Conservation (phyloP, 2,888 invertebrate species). For the Beris morrisii region DNA sequence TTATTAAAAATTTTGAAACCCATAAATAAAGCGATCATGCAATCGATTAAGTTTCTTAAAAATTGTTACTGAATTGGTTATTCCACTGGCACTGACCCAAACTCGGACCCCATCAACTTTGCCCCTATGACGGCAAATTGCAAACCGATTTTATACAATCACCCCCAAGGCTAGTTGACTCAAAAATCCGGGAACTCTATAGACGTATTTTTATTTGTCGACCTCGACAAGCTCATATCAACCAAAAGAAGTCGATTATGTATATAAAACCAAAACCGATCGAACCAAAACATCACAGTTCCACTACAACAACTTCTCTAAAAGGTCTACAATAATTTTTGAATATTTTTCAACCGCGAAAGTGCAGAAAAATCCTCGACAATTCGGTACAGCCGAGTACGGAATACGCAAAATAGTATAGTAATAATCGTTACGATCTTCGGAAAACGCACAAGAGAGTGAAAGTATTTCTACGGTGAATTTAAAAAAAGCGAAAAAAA, state of each 20-base stretch:
- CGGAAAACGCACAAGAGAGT: conserved; percentile 23
- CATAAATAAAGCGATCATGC: too few relatives aligned
- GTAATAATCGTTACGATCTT: conserved; percentile 6
- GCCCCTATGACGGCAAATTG: too few relatives aligned
- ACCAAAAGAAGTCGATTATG: conserved; percentile 11
- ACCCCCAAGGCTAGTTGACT: conserved; percentile 20
- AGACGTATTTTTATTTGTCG: background rate
- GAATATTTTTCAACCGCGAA: background rate
- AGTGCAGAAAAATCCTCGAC: background rate
- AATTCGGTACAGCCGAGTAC: background rate
- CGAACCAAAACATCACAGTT: conserved; percentile 14
- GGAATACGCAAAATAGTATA: conserved; percentile 4
- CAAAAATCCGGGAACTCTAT: conserved; percentile 17
- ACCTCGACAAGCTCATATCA: background rate
- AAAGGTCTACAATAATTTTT: background rate
- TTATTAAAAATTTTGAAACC: too few relatives aligned
- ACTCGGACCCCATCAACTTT: too few relatives aligned
- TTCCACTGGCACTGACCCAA: too few relatives aligned
- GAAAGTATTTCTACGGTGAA: conserved; percentile 24
- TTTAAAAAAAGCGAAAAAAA: conserved; percentile 8
- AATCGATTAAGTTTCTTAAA: too few relatives aligned
- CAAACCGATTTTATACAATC: background rate
- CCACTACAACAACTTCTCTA: conserved; percentile 6
- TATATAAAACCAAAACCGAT: conserved; percentile 27
- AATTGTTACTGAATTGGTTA: too few relatives aligned